Conservation (phyloP, 2,113 vertebrate genomes). For the Rhegmatorhina hoffmannsi region DNA sequence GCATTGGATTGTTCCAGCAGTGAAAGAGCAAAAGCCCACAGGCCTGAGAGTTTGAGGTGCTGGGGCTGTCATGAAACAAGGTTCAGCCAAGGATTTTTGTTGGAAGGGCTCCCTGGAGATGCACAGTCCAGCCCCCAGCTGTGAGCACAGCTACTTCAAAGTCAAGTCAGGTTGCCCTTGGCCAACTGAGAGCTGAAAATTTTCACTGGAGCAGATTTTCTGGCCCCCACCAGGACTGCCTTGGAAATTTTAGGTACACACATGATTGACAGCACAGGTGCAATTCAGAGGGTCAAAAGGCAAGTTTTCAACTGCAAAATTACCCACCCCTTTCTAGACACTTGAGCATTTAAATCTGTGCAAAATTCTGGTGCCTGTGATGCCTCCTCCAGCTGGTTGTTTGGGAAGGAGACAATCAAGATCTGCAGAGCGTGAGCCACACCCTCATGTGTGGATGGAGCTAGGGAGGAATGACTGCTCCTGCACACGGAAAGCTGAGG, state of each 20-base stretch:
- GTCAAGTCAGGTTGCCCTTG: neutral
- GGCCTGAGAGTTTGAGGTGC: rapidly evolving
- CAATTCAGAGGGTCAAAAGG: neutral
- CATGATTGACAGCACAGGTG: neutral
- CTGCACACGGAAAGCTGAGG: neutral
- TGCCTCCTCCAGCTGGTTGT: neutral
- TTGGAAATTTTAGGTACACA: neutral
- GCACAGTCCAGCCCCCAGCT: neutral
- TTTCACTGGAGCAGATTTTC: neutral
- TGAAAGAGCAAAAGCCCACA: neutral
- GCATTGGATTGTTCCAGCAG: neutral
- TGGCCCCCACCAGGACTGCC: neutral
- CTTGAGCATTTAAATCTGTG: neutral
- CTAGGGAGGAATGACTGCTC: neutral
- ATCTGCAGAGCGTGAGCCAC: rapidly evolving
- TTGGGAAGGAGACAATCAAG: neutral
- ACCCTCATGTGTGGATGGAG: rapidly evolving
- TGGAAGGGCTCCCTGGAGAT: neutral
- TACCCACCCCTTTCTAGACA: neutral
- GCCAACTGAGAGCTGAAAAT: neutral
- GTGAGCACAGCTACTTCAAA: neutral
- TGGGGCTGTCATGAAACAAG: neutral
- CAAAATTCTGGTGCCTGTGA: neutral
- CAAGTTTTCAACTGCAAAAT: neutral
- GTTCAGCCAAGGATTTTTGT: neutral